Conservation (phyloP, 2,888 invertebrate genomes). For the Mantis religiosa region DNA sequence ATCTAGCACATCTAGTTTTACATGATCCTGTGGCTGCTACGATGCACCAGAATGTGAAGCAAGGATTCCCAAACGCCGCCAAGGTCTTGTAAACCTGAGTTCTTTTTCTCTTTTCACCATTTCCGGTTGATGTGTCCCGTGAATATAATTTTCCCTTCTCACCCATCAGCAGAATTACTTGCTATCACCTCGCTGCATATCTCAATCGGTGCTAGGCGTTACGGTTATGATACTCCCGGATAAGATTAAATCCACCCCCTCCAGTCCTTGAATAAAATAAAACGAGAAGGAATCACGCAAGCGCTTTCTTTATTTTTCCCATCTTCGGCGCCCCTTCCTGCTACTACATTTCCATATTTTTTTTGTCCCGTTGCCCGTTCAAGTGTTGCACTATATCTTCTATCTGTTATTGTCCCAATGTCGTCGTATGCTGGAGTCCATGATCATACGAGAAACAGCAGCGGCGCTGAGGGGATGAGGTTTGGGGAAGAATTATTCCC, state of each 20-base stretch:
- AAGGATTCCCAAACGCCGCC: too few relatives aligned
- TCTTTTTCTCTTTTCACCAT: background rate
- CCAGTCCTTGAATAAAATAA: background rate
- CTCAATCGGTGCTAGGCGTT: background rate
- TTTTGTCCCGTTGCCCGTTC: background rate
- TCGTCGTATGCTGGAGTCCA: background rate
- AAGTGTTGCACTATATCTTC: background rate
- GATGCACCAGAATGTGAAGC: too few relatives aligned
- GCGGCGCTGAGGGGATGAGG: background rate
- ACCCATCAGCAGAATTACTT: background rate
- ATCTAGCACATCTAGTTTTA: too few relatives aligned
- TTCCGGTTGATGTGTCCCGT: background rate
- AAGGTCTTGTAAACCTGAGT: background rate
- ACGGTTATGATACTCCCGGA: background rate
- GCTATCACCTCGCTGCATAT: background rate
- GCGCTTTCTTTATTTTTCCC: background rate
- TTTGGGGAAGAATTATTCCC: constrained; percentile 7
- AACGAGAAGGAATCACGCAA: background rate
- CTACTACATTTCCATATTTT: background rate
- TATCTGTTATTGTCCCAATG: background rate
- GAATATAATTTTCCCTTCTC: background rate
- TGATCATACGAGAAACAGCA: constrained; percentile 3
- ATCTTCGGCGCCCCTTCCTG: background rate
- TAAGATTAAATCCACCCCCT: background rate
- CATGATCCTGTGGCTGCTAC: too few relatives aligned